A percentile compares a stretch with the other conserved stretches of the same genome.
These are phyloP conservation scores for Geodia barretti DNA, from an alignment of 37 sponge, comb jelly and placozoan genomes.

Conservation along the genomic window DNA sequence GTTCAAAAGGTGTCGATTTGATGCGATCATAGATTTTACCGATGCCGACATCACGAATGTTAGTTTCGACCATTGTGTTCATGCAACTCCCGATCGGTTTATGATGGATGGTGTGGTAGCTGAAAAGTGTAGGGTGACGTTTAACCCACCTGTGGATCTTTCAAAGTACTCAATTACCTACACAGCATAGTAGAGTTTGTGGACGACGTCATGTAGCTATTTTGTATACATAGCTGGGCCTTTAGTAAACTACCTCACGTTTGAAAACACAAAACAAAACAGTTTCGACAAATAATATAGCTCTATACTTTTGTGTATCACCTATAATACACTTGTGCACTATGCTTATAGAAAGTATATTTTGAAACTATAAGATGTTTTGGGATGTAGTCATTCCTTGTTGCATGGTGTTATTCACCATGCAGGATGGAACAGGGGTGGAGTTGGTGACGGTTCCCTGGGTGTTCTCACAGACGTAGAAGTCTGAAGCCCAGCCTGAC, in stretches of 20 bases:
- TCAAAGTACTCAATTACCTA: not conserved
- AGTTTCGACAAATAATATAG: no score
- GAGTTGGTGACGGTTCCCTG: conserved; percentile 11
- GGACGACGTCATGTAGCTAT: no score
- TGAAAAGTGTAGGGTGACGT: not conserved
- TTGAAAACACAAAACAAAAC: no score
- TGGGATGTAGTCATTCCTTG: no score
- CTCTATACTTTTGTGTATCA: no score
- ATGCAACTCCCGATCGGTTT: not conserved
- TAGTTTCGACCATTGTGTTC: conserved; percentile 28
- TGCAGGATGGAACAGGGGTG: conserved; percentile 12
- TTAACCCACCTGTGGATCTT: conserved; percentile 10
- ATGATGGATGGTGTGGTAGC: not conserved
- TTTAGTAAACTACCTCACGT: no score
- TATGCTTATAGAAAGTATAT: no score
- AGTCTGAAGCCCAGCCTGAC: conserved; percentile 7
- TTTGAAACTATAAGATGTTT: no score
- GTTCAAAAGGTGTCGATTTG: conserved; percentile 33
- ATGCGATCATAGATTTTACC: conserved; percentile 10
- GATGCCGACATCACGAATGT: conserved; percentile 19
- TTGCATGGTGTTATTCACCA: not conserved
- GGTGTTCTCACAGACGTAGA: conserved; percentile 39
- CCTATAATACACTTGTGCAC: no score
- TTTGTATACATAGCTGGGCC: no score
- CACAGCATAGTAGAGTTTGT: not conserved